phyloP scores from a whole-genome alignment of 2,888 invertebrate genomes.

The Diaphora mendica region DNA sequence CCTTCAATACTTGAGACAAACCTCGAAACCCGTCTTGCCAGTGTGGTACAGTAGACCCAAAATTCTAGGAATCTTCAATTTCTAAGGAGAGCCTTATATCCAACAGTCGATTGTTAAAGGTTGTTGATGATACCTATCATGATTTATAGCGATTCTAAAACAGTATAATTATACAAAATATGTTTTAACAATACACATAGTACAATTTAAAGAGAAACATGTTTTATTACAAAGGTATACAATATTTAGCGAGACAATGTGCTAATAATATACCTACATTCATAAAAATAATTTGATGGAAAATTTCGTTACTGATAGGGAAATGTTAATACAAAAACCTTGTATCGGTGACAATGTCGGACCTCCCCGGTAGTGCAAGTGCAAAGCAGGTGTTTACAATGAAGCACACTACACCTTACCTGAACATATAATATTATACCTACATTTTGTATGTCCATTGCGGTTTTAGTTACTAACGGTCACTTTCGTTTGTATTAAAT shows the following conservation, averaged over 20 bases:
- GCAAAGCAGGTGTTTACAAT: constrained; percentile 52
- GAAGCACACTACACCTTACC: constrained; percentile 46
- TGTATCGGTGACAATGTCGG: constrained; percentile 38
- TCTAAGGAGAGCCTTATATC: no score
- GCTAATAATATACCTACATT: not conserved
- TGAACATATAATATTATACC: constrained; percentile 13
- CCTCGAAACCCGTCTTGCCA: no score
- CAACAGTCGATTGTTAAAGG: no score
- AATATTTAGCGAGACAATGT: not conserved
- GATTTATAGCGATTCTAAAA: not conserved
- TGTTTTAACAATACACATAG: no score
- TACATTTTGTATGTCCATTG: constrained; percentile 27
- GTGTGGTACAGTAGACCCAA: no score
- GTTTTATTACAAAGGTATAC: no score
- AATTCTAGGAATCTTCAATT: no score
- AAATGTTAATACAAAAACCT: constrained; percentile 49
- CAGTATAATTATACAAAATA: not conserved
- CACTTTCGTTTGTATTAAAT: constrained; percentile 41
- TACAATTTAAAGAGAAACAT: no score
- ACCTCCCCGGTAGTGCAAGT: constrained; percentile 59
- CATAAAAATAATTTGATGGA: not conserved
- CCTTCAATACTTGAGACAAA: no score
- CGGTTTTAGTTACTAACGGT: constrained; percentile 19
- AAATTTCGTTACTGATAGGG: not conserved
- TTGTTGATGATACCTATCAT: no score